Percentiles rank a stretch among this genome's conserved stretches.
These are phyloP conservation scores for Heteractis magnifica DNA, from an alignment of 92 coral and sea anemone species.

Conservation along the genomic window DNA sequence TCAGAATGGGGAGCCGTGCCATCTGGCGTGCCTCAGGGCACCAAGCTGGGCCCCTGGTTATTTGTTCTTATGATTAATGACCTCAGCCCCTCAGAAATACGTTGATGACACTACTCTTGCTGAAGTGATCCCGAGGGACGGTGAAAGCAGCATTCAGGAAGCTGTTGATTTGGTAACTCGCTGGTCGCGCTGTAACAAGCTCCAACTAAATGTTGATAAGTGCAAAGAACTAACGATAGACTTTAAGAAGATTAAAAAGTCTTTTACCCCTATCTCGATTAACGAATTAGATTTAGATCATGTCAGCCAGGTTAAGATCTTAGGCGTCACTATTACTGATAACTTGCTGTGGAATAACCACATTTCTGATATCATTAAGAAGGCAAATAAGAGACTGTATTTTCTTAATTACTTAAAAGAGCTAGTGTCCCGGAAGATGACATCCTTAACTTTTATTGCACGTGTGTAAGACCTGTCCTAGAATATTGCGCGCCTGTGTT, in stretches of 20 bases:
- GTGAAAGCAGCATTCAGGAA: not conserved
- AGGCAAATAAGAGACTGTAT: not conserved
- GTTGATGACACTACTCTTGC: not conserved
- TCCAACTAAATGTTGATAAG: not conserved
- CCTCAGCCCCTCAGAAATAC: not conserved
- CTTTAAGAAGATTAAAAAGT: too few species aligned
- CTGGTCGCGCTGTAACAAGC: not conserved
- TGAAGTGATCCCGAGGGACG: not conserved
- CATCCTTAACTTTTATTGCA: not conserved
- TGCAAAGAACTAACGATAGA: not conserved
- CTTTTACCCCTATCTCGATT: not conserved
- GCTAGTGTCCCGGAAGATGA: not conserved
- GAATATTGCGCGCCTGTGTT: slow-evolving; percentile 1
- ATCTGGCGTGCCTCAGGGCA: not conserved
- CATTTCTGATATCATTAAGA: not conserved
- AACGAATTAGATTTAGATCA: not conserved
- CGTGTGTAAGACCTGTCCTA: not conserved
- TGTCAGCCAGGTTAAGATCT: not conserved
- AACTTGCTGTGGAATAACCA: not conserved
- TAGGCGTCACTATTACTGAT: not conserved
- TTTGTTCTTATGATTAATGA: not conserved
- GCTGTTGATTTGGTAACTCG: not conserved
- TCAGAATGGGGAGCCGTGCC: not conserved
- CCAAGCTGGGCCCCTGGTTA: not conserved
- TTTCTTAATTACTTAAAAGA: not conserved